These are phyloP conservation scores for Isaurus tuberculatus DNA, from an alignment of 92 coral and sea anemone species.

Conservation along the genomic window DNA sequence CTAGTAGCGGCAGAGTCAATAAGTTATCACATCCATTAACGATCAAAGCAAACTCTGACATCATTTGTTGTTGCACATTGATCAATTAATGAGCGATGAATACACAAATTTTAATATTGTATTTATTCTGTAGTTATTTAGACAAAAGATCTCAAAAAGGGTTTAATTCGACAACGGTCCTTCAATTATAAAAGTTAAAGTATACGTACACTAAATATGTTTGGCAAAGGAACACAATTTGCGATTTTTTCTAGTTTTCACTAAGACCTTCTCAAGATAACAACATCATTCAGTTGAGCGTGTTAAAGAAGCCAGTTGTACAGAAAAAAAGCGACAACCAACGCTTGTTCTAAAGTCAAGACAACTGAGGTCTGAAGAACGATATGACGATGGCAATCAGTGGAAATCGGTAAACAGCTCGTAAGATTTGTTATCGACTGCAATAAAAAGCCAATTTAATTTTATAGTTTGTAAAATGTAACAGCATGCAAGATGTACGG, in stretches of 20 bases:
- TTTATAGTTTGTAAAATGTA: too few species aligned
- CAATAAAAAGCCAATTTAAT: background rate
- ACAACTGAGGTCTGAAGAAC: background rate
- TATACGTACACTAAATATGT: background rate
- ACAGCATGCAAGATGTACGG: background rate
- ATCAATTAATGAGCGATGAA: conserved; percentile 8
- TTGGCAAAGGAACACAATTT: background rate
- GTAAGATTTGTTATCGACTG: background rate
- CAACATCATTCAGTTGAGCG: background rate
- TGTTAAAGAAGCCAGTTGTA: background rate
- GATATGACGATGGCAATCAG: background rate
- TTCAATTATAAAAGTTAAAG: background rate
- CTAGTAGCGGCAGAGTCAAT: background rate
- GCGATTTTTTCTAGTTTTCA: background rate
- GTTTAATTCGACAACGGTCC: conserved; percentile 19
- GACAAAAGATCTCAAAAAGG: conserved; percentile 26
- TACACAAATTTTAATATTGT: background rate
- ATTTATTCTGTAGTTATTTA: background rate
- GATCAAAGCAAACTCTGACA: background rate
- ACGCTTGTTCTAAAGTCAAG: background rate
- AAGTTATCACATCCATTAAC: background rate
- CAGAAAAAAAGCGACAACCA: background rate
- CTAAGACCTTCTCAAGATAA: background rate
- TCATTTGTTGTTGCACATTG: background rate
- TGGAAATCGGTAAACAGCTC: background rate